Conservation (phyloP, 2,888 invertebrate species). For the Drosophila kanekoi region DNA sequence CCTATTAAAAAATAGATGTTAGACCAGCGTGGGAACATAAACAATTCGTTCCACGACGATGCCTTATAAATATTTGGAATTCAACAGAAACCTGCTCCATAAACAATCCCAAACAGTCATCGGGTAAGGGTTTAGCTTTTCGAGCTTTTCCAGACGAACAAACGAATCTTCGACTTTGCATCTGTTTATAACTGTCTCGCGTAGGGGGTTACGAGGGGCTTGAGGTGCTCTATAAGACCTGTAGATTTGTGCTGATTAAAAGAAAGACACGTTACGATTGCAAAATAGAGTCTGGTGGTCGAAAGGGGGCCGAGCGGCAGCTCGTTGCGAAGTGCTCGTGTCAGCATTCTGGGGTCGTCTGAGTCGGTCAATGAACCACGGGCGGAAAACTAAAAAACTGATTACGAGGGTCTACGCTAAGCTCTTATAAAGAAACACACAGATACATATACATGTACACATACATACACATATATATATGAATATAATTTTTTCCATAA, state of each 20-base stretch:
- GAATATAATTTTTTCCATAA: slow-evolving; percentile 25
- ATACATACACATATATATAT: background rate
- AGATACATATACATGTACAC: background rate
- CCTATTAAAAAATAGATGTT: slow-evolving; percentile 34
- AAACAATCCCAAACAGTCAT: slow-evolving; percentile 14
- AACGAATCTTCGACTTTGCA: slow-evolving; percentile 19
- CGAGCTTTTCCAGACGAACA: slow-evolving; percentile 6
- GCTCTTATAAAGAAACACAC: background rate
- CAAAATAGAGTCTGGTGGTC: slow-evolving; percentile 18
- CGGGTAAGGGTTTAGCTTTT: background rate
- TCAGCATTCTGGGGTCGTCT: slow-evolving; percentile 72
- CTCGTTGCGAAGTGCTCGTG: slow-evolving; percentile 56
- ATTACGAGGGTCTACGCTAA: slow-evolving; percentile 47
- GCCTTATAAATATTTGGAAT: slow-evolving; percentile 46
- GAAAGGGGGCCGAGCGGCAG: slow-evolving; percentile 6
- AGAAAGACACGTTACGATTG: slow-evolving; percentile 52
- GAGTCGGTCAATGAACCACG: slow-evolving; percentile 67
- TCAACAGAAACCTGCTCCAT: slow-evolving; percentile 39
- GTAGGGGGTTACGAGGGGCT: background rate
- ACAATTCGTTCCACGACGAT: slow-evolving; percentile 37
- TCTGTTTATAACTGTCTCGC: slow-evolving; percentile 3
- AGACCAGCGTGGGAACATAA: slow-evolving; percentile 71
- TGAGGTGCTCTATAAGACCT: slow-evolving; percentile 15
- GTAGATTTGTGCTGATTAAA: slow-evolving; percentile 66
- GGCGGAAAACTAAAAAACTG: slow-evolving; percentile 66